Base-by-base conservation (phyloP, 30 jellyfish, hydroid and myxozoan genomes). In the Phacellophora camtschatica region DNA sequence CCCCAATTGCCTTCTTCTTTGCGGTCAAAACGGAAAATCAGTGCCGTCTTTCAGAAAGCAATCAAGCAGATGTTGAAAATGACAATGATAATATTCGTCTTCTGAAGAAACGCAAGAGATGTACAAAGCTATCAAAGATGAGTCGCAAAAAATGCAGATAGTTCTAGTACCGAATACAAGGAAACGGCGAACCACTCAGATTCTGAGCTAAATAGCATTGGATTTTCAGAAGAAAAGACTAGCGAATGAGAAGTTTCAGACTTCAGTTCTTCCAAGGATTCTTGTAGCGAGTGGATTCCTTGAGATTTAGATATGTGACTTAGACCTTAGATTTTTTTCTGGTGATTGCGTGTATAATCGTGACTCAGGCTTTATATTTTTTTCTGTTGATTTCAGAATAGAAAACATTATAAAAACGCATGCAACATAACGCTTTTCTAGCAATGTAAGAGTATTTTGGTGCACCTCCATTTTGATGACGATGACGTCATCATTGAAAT, bases 171-270 rank as follows among this genome's bases (percentile, higher is more conserved):
- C 32, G 67, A 68, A 68, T 67, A 68, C 68, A 68, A 68, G 66
- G 82, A 68, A 23, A 68, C 66, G 42, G n/a, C 82, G 15, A 68
- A 25, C 46, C 34, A 68, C 28, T 68, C 82, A 39, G 82, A 68
- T 45, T 68, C 66, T 3, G 82, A 68, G 28, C 71, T 68, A 27
- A 68, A 42, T 42, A 68, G 67, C 34, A 68, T 35, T 68, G 82
- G 18, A 25, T 19, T 68, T 68, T 42, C 32, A 16, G 82, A 68
- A 7, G 82, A 46, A 39, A 43, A 68, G 71, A 39, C 37, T 22
- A 68, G 82, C 82, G 82, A 68, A 68, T 68, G 66, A 49, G 67
- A 68, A 68, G 82, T 68, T 35, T 68, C 72, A 11, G 67, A 68
- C 71, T 68, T 37, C 41, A 2, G 71, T 68, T 59, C 48, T 22